phyloP scores from a whole-genome alignment of 2,797 vertebrate species.

The Coluber constrictor region DNA sequence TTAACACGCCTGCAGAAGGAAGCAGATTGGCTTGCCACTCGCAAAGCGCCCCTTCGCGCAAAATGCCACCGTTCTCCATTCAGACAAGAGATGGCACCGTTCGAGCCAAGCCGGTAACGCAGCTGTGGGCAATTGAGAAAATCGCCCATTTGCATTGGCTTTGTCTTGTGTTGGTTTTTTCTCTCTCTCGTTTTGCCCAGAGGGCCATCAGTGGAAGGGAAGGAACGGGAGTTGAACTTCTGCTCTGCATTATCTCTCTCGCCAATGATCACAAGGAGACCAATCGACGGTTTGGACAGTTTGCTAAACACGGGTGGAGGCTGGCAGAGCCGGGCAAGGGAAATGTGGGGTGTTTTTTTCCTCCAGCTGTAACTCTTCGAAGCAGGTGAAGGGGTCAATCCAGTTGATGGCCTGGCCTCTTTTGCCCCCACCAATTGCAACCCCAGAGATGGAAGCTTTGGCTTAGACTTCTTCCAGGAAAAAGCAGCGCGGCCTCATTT shows the following conservation, averaged over 20 bases:
- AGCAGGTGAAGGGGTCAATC: not conserved
- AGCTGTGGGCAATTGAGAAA: constrained; percentile 22
- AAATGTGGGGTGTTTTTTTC: not conserved
- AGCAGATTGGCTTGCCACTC: not conserved
- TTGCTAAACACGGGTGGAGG: constrained; percentile 36
- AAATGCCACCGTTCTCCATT: not conserved
- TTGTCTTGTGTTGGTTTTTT: not conserved
- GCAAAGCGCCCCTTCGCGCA: not conserved
- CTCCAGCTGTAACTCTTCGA: constrained; percentile 22
- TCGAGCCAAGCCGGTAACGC: rapidly evolving
- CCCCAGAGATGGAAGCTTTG: not conserved
- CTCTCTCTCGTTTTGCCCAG: not conserved
- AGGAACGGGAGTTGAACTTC: constrained; percentile 37
- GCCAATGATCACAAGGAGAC: constrained; percentile 47
- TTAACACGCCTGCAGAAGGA: not conserved
- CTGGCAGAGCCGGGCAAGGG: constrained; percentile 10
- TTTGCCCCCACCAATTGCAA: not conserved
- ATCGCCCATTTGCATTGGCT: not conserved
- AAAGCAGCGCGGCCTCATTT: not conserved
- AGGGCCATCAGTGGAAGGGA: constrained; percentile 35
- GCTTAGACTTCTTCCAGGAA: not conserved
- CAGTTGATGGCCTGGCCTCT: not conserved
- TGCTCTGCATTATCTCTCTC: rapidly evolving
- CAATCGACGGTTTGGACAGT: rapidly evolving
- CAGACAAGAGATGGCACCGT: not conserved